Base-by-base conservation (phyloP, 2,113 vertebrate genomes). In the Ictalurus furcatus region DNA sequence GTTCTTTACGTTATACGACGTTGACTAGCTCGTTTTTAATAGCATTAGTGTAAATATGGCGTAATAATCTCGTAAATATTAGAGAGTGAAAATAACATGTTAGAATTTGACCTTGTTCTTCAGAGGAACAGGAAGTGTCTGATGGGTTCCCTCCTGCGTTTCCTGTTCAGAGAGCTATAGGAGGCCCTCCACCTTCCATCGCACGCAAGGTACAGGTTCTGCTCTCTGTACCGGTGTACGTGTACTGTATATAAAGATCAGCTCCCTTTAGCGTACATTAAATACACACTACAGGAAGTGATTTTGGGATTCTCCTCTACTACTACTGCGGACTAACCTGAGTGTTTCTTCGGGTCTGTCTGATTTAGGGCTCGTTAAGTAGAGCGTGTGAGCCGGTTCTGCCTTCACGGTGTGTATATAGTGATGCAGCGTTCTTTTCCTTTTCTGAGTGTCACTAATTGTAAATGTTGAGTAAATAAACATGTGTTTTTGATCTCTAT, bases 161-260 rank as follows among this genome's bases (percentile, higher is more conserved):
- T 37, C 97, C 97, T 81, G 85, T 92, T 88, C 97, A 97, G 94
- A 97, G 95, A 85, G 96, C 97, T 48, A 94, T 98, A 59, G 97
- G 98, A 65, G 95, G 93, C 78, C 92, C 5, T 59, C 34, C 87
- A 48, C n/a, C 69, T 3, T 89, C 84, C 79, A 37, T 93, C 40
- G 82, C 90, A 87, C 92, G 91, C 91, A 97, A 94, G 86, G 90
- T 90, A 84, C 63, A 13, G 48, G 17, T 65, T 69, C 34, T 8
- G 19, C 30, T 58, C 48, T 19, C 23, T 13, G 52, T 34, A 1
- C 78, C 78, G 17, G 48, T 81, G 79, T 81, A 5, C 6, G 17
- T 48, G 44, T 80, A 52, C 74, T 23, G 21, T n/a, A n/a, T 69
- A n/a, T 30, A 30, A n/a, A 44, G 19, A 76, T 76, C 44, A 52